These are phyloP conservation scores for Apamea anceps DNA, from an alignment of 2,888 invertebrate species.

Conservation along the genomic window DNA sequence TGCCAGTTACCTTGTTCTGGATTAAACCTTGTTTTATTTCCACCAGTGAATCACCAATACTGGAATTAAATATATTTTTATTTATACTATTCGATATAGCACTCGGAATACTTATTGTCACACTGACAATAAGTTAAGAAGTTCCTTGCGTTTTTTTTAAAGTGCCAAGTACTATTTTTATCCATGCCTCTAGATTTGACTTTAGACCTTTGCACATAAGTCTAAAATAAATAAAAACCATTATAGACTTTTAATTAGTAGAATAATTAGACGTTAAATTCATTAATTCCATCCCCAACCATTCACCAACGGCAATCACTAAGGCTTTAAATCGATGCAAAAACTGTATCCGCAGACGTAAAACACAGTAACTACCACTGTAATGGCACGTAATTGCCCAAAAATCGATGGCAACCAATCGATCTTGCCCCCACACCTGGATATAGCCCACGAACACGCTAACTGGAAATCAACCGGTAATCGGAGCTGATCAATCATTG, in stretches of 20 bases:
- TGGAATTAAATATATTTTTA: not conserved
- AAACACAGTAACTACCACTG: constrained; percentile 3
- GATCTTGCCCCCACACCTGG: constrained; percentile 56
- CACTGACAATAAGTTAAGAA: no score
- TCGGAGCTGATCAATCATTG: constrained; percentile 65
- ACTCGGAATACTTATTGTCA: not conserved
- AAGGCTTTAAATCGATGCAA: not conserved
- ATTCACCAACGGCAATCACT: not conserved
- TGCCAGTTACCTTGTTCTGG: not conserved
- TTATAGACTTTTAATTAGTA: not conserved
- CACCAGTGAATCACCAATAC: not conserved
- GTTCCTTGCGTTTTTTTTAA: not conserved
- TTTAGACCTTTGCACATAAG: not conserved
- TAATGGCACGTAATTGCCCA: constrained; percentile 26
- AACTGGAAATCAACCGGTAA: constrained; percentile 63
- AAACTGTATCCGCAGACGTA: not conserved
- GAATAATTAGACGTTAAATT: not conserved
- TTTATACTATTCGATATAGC: not conserved
- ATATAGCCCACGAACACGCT: constrained; percentile 63
- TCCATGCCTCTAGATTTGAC: not conserved
- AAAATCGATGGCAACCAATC: constrained; percentile 63
- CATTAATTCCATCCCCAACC: not conserved
- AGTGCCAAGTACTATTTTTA: not conserved
- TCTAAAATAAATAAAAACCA: not conserved
- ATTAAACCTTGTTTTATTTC: not conserved